Conservation (phyloP, 1,140 invertebrate species). For the Geopemphigus sp. region DNA sequence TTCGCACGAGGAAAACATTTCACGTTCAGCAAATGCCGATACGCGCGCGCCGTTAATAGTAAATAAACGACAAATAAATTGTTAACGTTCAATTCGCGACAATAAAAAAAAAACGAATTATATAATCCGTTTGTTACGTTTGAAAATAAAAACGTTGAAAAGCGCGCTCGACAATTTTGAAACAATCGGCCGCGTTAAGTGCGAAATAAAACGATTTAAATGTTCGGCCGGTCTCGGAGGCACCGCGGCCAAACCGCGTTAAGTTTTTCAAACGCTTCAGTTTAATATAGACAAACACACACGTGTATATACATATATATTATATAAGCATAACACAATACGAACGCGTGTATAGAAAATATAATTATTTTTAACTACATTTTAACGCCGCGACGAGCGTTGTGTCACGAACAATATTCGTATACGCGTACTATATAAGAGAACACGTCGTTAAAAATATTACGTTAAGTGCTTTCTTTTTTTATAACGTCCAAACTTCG, state of each 20-base stretch:
- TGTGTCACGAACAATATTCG: not conserved
- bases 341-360: not conserved
- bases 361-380: not conserved
- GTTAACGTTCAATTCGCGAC: too few species aligned
- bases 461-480: conserved; percentile 22
- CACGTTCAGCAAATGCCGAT: too few species aligned
- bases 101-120: too few species aligned
- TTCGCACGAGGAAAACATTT: too few species aligned
- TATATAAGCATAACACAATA: not conserved
- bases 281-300: not conserved
- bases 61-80: too few species aligned
- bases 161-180: not conserved
- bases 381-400: not conserved
- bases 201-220: not conserved
- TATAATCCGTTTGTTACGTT: too few species aligned
- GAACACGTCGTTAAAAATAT: not conserved
- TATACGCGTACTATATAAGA: not conserved
- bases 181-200: not conserved
- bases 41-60: too few species aligned
- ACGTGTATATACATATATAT: not conserved
- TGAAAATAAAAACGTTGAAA: too few species aligned
- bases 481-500: not conserved
- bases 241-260: not conserved
- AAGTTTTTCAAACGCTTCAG: not conserved
- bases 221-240: not conserved